Evolutionary conservation across 2,113 vertebrate genomes (phyloP).

Genomic region (Corythaixoides concolor): DNA sequence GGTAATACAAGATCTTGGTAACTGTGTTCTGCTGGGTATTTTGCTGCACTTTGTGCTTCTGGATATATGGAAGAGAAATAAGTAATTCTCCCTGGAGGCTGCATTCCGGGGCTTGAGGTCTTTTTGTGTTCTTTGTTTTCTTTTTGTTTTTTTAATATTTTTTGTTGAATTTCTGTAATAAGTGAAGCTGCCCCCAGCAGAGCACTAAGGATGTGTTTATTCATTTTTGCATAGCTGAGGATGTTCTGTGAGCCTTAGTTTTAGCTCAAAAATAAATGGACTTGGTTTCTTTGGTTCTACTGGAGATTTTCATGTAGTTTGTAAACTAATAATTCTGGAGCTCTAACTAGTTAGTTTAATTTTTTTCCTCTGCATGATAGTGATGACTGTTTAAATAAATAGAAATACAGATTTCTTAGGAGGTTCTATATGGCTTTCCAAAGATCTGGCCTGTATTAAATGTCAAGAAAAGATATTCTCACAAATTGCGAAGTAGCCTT

Average conservation of each 20-base stretch:
- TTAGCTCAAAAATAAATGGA: too few species aligned
- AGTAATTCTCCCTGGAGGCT: neutral
- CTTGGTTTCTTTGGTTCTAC: too few species aligned
- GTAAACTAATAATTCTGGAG: neutral
- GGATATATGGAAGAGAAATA: neutral
- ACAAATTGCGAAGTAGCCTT: neutral
- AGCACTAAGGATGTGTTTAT: neutral
- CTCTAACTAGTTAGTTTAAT: neutral
- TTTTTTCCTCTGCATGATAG: neutral
- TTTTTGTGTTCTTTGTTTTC: neutral
- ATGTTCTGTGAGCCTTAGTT: too few species aligned
- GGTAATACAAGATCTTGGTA: neutral
- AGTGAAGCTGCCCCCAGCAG: neutral
- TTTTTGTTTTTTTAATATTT: too few species aligned
- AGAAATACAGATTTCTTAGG: neutral
- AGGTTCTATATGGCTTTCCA: neutral
- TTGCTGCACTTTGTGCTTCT: neutral
- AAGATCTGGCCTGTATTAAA: neutral
- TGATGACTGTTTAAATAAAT: neutral
- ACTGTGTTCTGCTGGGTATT: neutral
- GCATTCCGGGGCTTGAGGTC: neutral
- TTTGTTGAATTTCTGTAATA: neutral
- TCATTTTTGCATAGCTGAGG: neutral
- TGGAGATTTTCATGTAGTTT: neutral
- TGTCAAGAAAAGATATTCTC: neutral